Conservation (phyloP, 2,888 invertebrate species). For the Nymphalis polychloros region DNA sequence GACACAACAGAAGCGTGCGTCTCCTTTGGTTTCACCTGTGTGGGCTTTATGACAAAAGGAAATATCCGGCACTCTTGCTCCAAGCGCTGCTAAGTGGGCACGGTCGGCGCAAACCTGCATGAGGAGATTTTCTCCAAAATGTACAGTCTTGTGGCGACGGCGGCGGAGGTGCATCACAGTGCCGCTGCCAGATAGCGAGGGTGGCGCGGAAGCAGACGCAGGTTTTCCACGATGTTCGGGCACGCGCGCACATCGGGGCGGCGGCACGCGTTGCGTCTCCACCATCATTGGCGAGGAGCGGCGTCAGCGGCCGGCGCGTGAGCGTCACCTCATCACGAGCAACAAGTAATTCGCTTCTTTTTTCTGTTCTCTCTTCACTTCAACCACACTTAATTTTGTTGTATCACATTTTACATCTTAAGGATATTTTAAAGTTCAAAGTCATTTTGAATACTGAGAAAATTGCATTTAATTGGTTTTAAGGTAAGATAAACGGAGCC, state of each 20-base stretch:
- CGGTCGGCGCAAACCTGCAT: constrained; percentile 89
- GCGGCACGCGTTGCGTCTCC: constrained; percentile 78
- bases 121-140: constrained; percentile 88
- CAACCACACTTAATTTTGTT: constrained; percentile 45
- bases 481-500: neutral
- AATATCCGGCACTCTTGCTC: constrained; percentile 75
- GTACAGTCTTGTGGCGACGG: constrained; percentile 88
- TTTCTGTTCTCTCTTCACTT: constrained; percentile 45
- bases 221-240: constrained; percentile 73
- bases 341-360: constrained; percentile 42
- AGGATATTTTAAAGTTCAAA: constrained; percentile 28
- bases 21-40: constrained; percentile 69
- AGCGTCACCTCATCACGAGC: constrained; percentile 76
- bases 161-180: constrained; percentile 84
- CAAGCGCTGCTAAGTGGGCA: constrained; percentile 76
- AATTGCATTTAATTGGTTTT: neutral
- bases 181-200: constrained; percentile 77
- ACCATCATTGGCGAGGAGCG: constrained; percentile 80
- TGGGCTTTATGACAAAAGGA: constrained; percentile 77
- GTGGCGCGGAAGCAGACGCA: constrained; percentile 80
- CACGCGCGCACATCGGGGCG: constrained; percentile 74
- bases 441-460: constrained; percentile 43
- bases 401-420: constrained; percentile 47
- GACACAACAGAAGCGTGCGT: constrained; percentile 74
- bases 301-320: constrained; percentile 75